Conservation (phyloP, 2,113 vertebrate genomes). For the Calcarius ornatus region DNA sequence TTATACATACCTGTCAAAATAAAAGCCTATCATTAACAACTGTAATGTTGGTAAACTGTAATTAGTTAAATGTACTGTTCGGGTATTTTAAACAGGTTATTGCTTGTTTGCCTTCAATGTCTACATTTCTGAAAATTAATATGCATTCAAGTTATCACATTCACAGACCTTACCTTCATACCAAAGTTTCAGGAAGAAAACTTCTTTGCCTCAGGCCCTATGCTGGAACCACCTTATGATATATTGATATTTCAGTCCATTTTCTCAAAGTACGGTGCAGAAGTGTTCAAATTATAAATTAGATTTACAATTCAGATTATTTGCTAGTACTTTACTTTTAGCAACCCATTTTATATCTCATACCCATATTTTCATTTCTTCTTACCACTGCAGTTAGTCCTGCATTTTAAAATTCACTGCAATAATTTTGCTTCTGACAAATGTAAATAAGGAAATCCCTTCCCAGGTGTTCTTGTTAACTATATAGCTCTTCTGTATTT, state of each 20-base stretch:
- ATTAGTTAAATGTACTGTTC: neutral
- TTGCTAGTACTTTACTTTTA: neutral
- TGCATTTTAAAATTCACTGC: neutral
- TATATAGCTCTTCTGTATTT: neutral
- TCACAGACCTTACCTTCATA: neutral
- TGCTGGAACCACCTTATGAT: neutral
- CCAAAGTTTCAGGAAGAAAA: neutral
- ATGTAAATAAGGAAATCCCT: neutral
- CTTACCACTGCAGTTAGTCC: neutral
- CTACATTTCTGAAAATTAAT: neutral
- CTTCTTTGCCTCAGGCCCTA: neutral
- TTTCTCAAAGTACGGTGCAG: neutral
- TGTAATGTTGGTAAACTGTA: neutral
- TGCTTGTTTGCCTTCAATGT: neutral
- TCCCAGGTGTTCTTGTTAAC: neutral
- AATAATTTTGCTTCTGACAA: neutral
- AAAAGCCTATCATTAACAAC: neutral
- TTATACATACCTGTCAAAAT: neutral
- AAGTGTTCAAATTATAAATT: neutral
- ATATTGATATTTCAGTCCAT: neutral
- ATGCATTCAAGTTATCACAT: neutral
- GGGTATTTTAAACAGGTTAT: neutral
- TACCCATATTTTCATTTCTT: neutral
- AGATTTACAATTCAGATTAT: neutral
- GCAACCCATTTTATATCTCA: neutral